Percentiles rank a stretch among this genome's conserved stretches.
Evolutionary conservation across 64 coral and sea anemone species (phyloP).

Genomic region (Montipora capricornis): DNA sequence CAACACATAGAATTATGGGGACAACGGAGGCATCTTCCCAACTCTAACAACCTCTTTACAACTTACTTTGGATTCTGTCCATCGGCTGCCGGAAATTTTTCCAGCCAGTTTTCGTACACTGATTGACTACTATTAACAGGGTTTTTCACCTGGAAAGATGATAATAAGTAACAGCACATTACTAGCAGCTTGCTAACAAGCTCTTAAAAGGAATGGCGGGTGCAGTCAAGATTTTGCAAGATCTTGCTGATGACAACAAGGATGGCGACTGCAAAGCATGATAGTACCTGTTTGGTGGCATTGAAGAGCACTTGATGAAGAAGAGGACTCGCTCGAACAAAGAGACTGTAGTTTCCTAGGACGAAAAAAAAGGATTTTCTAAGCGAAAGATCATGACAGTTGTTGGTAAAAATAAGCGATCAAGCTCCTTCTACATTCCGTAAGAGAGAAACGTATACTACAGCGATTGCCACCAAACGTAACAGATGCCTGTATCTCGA

Average conservation of each 20-base stretch:
- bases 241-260: not conserved
- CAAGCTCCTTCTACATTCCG: too few relatives aligned
- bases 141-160: slow-evolving; percentile 69
- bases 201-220: too few relatives aligned
- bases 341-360: slow-evolving; percentile 87
- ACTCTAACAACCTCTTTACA: not conserved
- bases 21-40: not conserved
- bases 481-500: too few relatives aligned
- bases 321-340: slow-evolving; percentile 81
- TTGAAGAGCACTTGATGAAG: slow-evolving; percentile 73
- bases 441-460: too few relatives aligned
- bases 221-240: not conserved
- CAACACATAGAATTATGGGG: too few relatives aligned
- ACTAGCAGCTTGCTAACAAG: not conserved
- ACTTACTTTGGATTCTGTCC: slow-evolving; percentile 57
- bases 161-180: not conserved
- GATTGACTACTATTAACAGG: slow-evolving; percentile 64
- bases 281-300: slow-evolving; percentile 77
- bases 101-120: slow-evolving; percentile 88
- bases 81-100: slow-evolving; percentile 75
- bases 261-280: not conserved
- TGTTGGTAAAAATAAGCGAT: too few relatives aligned
- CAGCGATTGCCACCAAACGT: too few relatives aligned
- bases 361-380: not conserved
- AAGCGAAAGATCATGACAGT: too few relatives aligned